Conservation (phyloP, 2,797 vertebrate species). For the Melanotaenia maccullochi region DNA sequence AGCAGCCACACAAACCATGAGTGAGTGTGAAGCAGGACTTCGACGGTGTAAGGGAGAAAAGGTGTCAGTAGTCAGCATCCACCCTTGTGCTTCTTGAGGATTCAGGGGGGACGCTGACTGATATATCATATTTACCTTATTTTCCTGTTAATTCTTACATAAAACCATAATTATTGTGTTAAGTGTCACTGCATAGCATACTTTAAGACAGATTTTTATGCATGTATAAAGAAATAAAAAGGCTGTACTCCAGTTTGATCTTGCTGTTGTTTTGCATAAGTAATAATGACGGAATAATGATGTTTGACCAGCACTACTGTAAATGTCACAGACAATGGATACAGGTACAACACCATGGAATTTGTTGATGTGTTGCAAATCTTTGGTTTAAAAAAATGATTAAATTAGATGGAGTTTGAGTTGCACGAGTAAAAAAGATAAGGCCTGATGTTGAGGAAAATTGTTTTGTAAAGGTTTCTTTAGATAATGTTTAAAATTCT, state of each 20-base stretch:
- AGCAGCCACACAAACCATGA: conserved; percentile 76
- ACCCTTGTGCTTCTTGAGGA: conserved; percentile 73
- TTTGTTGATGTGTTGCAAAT: neutral
- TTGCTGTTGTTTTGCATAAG: neutral
- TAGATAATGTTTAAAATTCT: conserved; percentile 32
- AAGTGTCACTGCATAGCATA: neutral
- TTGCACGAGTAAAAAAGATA: neutral
- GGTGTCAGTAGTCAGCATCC: conserved; percentile 79
- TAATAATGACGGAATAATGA: too few relatives aligned
- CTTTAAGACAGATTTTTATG: neutral
- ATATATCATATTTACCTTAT: neutral
- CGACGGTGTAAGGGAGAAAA: conserved; percentile 79
- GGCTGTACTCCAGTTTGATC: conserved; percentile 8
- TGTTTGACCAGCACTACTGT: neutral
- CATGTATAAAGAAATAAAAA: conserved; percentile 27
- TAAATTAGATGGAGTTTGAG: neutral
- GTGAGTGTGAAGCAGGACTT: conserved; percentile 84
- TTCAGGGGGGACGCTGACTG: neutral
- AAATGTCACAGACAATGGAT: neutral
- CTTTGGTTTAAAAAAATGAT: neutral
- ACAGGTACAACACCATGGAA: neutral
- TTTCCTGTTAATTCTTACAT: neutral
- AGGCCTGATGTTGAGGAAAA: neutral
- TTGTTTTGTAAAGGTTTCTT: neutral
- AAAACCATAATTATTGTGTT: conserved; percentile 1